Conservation (phyloP, 2,888 invertebrate species). For the Hemistola chrysoprasaria region DNA sequence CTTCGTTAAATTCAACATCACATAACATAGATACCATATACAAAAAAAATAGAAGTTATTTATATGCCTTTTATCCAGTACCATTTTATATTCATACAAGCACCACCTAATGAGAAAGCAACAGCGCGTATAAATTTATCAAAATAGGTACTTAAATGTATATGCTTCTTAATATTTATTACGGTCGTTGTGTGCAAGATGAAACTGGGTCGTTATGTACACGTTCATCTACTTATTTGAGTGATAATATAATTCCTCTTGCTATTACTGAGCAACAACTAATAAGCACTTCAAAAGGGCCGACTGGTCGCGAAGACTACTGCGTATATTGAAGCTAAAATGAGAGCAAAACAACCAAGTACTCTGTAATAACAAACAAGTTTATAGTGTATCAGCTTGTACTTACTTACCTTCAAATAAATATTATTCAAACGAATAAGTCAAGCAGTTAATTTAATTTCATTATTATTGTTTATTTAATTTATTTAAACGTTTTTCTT, state of each 20-base stretch:
- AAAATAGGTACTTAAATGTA: no score
- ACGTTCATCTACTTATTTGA: background rate
- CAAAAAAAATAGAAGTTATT: slow-evolving; percentile 23
- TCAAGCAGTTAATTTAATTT: no score
- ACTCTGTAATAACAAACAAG: slow-evolving; percentile 42
- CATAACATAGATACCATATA: slow-evolving; percentile 19
- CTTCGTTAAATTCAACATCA: slow-evolving; percentile 22
- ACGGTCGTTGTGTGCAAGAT: background rate
- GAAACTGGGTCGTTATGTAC: no score
- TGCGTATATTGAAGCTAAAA: slow-evolving; percentile 34
- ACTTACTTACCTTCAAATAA: no score
- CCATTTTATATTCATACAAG: slow-evolving; percentile 7
- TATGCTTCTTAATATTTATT: no score
- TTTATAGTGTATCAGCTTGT: slow-evolving; percentile 39
- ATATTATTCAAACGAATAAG: no score
- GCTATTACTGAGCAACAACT: background rate
- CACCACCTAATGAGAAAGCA: no score
- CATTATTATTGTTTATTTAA: no score
- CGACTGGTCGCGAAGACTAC: slow-evolving; percentile 18
- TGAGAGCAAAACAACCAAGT: slow-evolving; percentile 41
- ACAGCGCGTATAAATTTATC: no score
- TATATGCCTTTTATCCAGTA: slow-evolving; percentile 12
- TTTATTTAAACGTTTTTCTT: no score
- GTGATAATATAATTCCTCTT: background rate
- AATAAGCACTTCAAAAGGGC: slow-evolving; percentile 19